Evolutionary conservation across 2,888 invertebrate species (phyloP).

Genomic region (Drosophila suboccidentalis): DNA sequence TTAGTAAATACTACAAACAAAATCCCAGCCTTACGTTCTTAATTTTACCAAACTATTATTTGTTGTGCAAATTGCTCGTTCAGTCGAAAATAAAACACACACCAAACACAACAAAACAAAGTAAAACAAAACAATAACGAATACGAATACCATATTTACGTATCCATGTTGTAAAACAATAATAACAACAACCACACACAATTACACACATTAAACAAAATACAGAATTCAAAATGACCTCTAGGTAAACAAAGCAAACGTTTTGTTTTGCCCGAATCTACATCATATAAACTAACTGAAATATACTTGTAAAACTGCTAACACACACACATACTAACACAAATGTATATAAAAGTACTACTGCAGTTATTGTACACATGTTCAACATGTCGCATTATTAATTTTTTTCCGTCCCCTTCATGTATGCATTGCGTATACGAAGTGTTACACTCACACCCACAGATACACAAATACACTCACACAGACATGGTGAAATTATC

Average conservation of each 20-base stretch:
- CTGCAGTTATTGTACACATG: conserved; percentile 54
- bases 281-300: conserved; percentile 26
- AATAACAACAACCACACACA: conserved; percentile 24
- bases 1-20: conserved; percentile 42
- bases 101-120: conserved; percentile 20
- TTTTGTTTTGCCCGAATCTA: conserved; percentile 37
- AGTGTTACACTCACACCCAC: conserved; percentile 15
- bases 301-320: conserved; percentile 37
- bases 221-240: conserved; percentile 33
- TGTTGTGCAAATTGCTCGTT: conserved; percentile 78
- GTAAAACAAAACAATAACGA: conserved; percentile 41
- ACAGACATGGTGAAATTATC: conserved; percentile 49
- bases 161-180: conserved; percentile 37
- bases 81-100: conserved; percentile 46
- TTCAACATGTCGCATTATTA: conserved; percentile 61
- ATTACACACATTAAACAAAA: conserved; percentile 28
- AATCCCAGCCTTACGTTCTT: conserved; percentile 55
- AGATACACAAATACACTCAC: conserved; percentile 12
- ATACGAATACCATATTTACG: conserved; percentile 44
- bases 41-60: conserved; percentile 60
- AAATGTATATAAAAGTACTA: conserved; percentile 19
- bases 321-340: conserved; percentile 25
- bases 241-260: conserved; percentile 55
- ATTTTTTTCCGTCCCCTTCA: conserved; percentile 40
- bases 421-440: conserved; percentile 32